These are phyloP conservation scores for Fistularia tabacaria DNA, from an alignment of 2,797 vertebrate species.

Conservation along the genomic window DNA sequence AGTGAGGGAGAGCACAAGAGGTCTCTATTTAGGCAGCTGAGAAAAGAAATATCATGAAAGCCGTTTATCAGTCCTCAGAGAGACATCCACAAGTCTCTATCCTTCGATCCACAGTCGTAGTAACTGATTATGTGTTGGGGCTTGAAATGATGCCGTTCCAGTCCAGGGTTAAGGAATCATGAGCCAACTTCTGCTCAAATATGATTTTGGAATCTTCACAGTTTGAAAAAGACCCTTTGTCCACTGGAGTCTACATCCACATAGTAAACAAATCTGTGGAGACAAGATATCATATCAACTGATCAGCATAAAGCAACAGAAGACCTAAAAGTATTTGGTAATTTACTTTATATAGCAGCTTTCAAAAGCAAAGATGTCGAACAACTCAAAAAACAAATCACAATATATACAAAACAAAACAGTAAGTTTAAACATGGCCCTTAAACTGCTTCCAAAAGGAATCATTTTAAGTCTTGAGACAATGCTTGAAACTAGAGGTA, in stretches of 20 bases:
- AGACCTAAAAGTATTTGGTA: too few species aligned
- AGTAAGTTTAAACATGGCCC: too few species aligned
- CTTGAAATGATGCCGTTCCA: constrained; percentile 7
- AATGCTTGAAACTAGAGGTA: too few species aligned
- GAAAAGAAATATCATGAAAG: constrained; percentile 7
- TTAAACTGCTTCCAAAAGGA: too few species aligned
- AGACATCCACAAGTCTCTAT: neutral
- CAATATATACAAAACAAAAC: too few species aligned
- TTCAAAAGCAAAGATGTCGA: too few species aligned
- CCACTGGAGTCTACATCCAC: constrained; percentile 27
- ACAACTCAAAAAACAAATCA: too few species aligned
- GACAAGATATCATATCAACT: constrained; percentile 13
- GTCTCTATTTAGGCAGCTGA: neutral
- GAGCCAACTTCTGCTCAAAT: constrained; percentile 3
- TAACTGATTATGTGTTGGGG: neutral
- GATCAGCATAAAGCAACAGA: too few species aligned
- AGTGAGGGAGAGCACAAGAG: too few species aligned
- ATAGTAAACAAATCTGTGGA: constrained; percentile 49
- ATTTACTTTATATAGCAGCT: too few species aligned
- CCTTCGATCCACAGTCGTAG: constrained; percentile 6
- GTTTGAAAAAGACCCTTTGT: constrained; percentile 30
- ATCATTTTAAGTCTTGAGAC: too few species aligned
- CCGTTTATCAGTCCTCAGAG: constrained; percentile 1
- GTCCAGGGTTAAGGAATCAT: constrained; percentile 19
- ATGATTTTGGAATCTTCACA: constrained; percentile 42